These are phyloP conservation scores for Poecilus cupreus DNA, from an alignment of 2,888 invertebrate species.

Conservation along the genomic window DNA sequence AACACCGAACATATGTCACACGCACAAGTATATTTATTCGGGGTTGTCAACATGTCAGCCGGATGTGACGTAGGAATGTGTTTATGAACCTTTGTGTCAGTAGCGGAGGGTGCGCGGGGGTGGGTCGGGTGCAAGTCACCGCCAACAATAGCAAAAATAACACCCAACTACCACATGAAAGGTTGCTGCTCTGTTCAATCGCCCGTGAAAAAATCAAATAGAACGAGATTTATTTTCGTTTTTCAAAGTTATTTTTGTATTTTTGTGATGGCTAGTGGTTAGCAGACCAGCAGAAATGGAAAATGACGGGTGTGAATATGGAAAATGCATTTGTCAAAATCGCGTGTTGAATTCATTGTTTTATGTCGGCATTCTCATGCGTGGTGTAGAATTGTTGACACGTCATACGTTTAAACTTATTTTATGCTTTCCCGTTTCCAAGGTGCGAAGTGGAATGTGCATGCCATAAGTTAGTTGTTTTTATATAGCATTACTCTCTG, in stretches of 20 bases:
- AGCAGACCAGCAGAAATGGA: not conserved
- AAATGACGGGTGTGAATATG: not conserved
- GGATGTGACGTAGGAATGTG: conserved; percentile 53
- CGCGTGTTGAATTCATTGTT: conserved; percentile 14
- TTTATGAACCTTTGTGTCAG: conserved; percentile 47
- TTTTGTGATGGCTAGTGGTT: conserved; percentile 2
- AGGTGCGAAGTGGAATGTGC: too few species aligned
- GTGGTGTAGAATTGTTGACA: not conserved
- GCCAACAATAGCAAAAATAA: conserved; percentile 37
- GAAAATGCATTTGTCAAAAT: not conserved
- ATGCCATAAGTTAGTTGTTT: too few species aligned
- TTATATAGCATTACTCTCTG: too few species aligned
- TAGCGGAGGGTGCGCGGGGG: not conserved
- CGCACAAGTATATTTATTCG: too few species aligned
- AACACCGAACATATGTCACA: not conserved
- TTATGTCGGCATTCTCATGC: not conserved
- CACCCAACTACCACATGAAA: conserved; percentile 18
- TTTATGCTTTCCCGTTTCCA: too few species aligned
- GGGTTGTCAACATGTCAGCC: conserved; percentile 48
- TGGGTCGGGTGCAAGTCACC: not conserved
- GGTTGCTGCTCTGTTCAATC: conserved; percentile 12
- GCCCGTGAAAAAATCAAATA: conserved; percentile 36
- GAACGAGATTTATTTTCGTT: conserved; percentile 36
- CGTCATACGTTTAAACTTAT: not conserved
- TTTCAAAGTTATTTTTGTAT: conserved; percentile 38